Conservation (phyloP, 2,797 vertebrate genomes). For the Okamejei kenojei region DNA sequence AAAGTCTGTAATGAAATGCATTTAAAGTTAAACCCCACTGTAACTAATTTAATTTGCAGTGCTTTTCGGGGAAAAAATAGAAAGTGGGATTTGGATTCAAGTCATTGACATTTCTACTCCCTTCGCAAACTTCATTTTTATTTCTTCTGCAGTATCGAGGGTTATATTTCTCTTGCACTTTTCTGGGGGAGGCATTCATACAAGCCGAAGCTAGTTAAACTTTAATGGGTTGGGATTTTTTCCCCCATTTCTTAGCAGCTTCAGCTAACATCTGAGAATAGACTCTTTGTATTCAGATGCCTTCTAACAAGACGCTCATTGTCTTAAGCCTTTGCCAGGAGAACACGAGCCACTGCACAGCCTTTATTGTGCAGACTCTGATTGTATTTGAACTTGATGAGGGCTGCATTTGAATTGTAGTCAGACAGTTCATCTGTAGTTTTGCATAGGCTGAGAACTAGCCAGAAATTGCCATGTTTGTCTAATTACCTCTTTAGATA, state of each 20-base stretch:
- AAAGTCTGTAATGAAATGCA: background rate
- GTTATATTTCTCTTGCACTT: slow-evolving; percentile 40
- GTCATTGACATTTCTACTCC: background rate
- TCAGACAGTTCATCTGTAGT: slow-evolving; percentile 47
- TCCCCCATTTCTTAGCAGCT: slow-evolving; percentile 57
- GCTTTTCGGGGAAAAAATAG: background rate
- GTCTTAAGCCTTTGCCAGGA: slow-evolving; percentile 57
- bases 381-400: slow-evolving; percentile 51
- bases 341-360: slow-evolving; percentile 55
- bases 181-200: slow-evolving; percentile 42
- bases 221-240: slow-evolving; percentile 48
- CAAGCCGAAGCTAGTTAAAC: slow-evolving; percentile 44
- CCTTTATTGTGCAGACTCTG: slow-evolving; percentile 56
- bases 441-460: slow-evolving; percentile 39
- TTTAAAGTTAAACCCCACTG: background rate
- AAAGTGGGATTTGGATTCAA: background rate
- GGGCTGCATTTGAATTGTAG: slow-evolving; percentile 58
- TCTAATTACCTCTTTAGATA: slow-evolving; percentile 45
- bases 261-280: slow-evolving; percentile 71
- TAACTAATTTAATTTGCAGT: slow-evolving; percentile 5
- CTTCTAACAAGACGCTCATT: slow-evolving; percentile 66
- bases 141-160: slow-evolving; percentile 34
- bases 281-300: slow-evolving; percentile 64
- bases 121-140: background rate
- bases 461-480: slow-evolving; percentile 41